Evolutionary conservation across 2,797 vertebrate species (phyloP).

Genomic region (Propithecus deckenii): DNA sequence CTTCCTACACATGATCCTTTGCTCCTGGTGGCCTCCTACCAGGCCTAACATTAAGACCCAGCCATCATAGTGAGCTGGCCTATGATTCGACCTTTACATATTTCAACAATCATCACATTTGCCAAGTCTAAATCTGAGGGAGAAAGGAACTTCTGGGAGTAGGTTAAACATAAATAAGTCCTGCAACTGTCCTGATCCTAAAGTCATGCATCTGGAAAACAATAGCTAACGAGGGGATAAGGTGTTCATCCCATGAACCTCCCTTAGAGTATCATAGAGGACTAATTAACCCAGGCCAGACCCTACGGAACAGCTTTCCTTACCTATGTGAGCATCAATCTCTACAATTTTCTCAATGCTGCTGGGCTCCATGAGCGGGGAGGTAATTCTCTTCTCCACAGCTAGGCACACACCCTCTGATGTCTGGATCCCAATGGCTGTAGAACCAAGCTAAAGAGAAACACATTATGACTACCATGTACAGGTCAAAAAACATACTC

Average conservation of each 20-base stretch:
- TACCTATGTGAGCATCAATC: constrained; percentile 97
- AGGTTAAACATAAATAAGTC: constrained; percentile 47
- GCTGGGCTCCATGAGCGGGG: constrained; percentile 98
- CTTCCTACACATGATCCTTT: not conserved
- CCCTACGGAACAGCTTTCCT: constrained; percentile 1
- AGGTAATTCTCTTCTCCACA: constrained; percentile 99
- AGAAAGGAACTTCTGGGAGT: constrained; percentile 58
- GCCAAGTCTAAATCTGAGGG: constrained; percentile 72
- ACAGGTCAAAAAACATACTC: not conserved
- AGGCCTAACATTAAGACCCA: constrained; percentile 39
- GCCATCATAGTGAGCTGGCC: constrained; percentile 36
- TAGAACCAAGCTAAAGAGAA: constrained; percentile 93
- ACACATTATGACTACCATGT: not conserved
- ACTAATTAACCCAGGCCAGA: not conserved
- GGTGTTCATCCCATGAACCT: not conserved
- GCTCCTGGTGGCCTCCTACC: not conserved
- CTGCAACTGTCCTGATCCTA: constrained; percentile 66
- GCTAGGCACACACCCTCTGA: constrained; percentile 97
- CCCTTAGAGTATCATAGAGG: not conserved
- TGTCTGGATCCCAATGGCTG: constrained; percentile 99
- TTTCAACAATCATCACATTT: constrained; percentile 60
- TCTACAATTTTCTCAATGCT: constrained; percentile 99
- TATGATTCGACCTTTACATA: constrained; percentile 42
- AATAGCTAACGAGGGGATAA: not conserved
- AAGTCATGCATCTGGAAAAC: constrained; percentile 60